phyloP scores from a whole-genome alignment of 1,140 invertebrate genomes.

The Zaprionus africanus region DNA sequence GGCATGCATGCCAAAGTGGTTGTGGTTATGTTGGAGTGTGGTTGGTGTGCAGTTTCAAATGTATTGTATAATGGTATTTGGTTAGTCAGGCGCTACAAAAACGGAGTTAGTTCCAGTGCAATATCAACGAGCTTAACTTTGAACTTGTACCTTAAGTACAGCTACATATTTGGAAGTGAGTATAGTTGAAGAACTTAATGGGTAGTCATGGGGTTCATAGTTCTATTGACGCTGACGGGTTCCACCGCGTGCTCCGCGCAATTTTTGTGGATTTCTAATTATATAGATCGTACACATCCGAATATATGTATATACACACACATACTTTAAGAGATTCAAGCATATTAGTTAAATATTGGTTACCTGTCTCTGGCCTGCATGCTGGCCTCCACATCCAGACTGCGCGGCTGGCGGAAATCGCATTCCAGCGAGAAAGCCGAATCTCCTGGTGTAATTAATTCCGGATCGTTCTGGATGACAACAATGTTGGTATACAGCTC shows the following conservation, averaged over 20 bases:
- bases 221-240: conserved; percentile 77
- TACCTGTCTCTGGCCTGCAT: conserved; percentile 84
- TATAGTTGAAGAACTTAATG: conserved; percentile 60
- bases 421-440: conserved; percentile 87
- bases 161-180: conserved; percentile 60
- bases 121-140: conserved; percentile 34
- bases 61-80: neutral
- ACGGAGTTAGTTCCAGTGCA: conserved; percentile 32
- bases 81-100: conserved; percentile 63
- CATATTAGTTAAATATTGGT: conserved; percentile 29
- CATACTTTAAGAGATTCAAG: neutral
- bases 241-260: conserved; percentile 79
- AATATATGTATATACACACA: conserved; percentile 30
- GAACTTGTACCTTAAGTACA: conserved; percentile 80
- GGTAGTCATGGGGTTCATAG: conserved; percentile 38
- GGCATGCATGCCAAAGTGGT: conserved; percentile 18
- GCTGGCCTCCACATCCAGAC: conserved; percentile 85
- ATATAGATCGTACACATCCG: conserved; percentile 53
- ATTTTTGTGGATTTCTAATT: conserved; percentile 83
- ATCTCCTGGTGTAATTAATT: conserved; percentile 87
- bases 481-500: conserved; percentile 86
- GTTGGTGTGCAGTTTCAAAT: conserved; percentile 1
- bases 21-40: conserved; percentile 35
- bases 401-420: conserved; percentile 86
- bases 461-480: conserved; percentile 87